Percentiles rank a stretch among this genome's conserved stretches.
These are phyloP conservation scores for Falco peregrinus DNA, from an alignment of 2,797 vertebrate genomes.

Conservation along the genomic window DNA sequence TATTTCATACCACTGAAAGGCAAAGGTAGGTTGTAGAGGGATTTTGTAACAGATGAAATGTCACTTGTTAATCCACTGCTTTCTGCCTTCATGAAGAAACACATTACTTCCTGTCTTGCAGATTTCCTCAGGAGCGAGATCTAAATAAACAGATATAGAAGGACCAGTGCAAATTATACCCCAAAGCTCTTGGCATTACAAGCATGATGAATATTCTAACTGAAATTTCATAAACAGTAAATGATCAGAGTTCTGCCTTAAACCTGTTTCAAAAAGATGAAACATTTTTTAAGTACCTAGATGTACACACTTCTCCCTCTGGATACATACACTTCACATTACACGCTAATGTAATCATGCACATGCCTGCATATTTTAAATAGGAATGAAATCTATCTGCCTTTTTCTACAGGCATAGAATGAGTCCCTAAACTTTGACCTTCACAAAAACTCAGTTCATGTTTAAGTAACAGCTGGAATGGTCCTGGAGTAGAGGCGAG, in stretches of 20 bases:
- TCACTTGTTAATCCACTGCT: background rate
- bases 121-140: background rate
- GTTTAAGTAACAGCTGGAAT: background rate
- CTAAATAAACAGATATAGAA: background rate
- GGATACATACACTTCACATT: background rate
- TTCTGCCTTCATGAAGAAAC: background rate
- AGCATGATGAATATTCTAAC: background rate
- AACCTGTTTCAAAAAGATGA: background rate
- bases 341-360: background rate
- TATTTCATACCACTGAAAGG: background rate
- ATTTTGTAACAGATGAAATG: background rate
- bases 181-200: background rate
- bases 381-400: background rate
- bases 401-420: background rate
- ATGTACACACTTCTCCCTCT: background rate
- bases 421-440: background rate
- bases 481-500: background rate
- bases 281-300: background rate
- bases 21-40: background rate
- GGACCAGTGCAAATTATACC: background rate
- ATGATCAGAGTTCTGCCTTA: background rate
- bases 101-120: background rate
- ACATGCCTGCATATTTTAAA: background rate
- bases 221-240: background rate
- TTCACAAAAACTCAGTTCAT: background rate